Conservation (phyloP, 2,888 invertebrate genomes). For the Timandra comae region DNA sequence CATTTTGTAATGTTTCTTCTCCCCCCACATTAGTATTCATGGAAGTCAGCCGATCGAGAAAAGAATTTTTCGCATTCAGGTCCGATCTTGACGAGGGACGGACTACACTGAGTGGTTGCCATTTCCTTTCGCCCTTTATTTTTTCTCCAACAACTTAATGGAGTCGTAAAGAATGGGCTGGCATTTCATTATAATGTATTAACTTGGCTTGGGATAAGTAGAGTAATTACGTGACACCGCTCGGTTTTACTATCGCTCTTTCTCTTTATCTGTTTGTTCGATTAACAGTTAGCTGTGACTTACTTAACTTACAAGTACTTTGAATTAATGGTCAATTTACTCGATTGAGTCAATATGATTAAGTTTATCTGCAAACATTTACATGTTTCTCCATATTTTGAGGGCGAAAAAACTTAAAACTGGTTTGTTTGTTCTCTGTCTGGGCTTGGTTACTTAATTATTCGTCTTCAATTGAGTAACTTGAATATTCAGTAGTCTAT, state of each 20-base stretch:
- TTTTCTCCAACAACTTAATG: conserved; percentile 68
- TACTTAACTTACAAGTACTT: conserved; percentile 3
- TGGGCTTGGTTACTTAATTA: too few species aligned
- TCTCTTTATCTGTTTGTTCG: too few species aligned
- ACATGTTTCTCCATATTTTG: too few species aligned
- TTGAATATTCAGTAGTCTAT: too few species aligned
- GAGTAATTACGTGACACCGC: conserved; percentile 36
- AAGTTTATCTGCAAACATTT: too few species aligned
- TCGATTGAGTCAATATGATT: too few species aligned
- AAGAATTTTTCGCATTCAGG: conserved; percentile 63
- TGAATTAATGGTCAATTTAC: too few species aligned
- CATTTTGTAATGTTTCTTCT: conserved; percentile 55
- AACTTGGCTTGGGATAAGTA: conserved; percentile 41
- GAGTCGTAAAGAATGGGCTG: conserved; percentile 62
- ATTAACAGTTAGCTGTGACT: too few species aligned
- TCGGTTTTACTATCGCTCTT: too few species aligned
- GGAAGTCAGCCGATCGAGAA: conserved; percentile 71
- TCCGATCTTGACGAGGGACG: conserved; percentile 60
- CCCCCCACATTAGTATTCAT: conserved; percentile 70
- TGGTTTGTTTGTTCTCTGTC: too few species aligned
- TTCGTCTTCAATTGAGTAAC: too few species aligned
- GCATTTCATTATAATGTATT: conserved; percentile 66
- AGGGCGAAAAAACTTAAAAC: too few species aligned
- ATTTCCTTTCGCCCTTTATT: conserved; percentile 64
- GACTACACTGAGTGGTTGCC: conserved; percentile 61